Evolutionary conservation across 2,888 invertebrate genomes (phyloP).

Genomic region (Euproctis similis): DNA sequence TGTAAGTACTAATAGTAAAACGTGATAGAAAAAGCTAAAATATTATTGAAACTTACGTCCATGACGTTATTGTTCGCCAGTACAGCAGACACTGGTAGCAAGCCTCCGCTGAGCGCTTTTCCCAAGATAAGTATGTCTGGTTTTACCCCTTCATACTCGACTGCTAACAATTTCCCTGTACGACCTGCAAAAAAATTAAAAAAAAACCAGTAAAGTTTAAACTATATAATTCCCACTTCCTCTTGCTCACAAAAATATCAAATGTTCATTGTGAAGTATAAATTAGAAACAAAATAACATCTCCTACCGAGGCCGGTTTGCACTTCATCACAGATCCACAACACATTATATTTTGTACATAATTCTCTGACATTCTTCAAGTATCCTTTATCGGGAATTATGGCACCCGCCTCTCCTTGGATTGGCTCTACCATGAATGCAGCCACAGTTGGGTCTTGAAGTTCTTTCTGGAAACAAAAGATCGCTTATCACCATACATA

Average conservation of each 20-base stretch:
- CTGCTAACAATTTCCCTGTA: slow-evolving; percentile 90
- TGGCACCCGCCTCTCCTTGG: slow-evolving; percentile 97
- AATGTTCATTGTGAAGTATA: too few species aligned
- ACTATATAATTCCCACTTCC: too few species aligned
- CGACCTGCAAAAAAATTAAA: too few species aligned
- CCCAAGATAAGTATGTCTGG: slow-evolving; percentile 95
- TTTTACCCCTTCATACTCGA: slow-evolving; percentile 89
- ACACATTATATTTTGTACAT: slow-evolving; percentile 91
- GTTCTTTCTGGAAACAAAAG: slow-evolving; percentile 47
- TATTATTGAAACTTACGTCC: slow-evolving; percentile 62
- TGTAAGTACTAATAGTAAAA: too few species aligned
- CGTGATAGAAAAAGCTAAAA: too few species aligned
- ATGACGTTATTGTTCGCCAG: slow-evolving; percentile 89
- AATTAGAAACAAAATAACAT: too few species aligned
- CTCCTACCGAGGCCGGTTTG: slow-evolving; percentile 87
- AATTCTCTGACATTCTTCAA: slow-evolving; percentile 86
- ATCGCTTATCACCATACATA: neutral
- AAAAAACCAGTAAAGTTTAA: too few species aligned
- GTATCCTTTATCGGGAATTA: slow-evolving; percentile 91
- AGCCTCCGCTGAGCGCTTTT: slow-evolving; percentile 95
- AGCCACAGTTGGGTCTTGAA: slow-evolving; percentile 88
- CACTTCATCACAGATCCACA: slow-evolving; percentile 97
- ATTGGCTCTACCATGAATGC: slow-evolving; percentile 99
- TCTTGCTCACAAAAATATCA: too few species aligned
- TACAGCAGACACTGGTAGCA: slow-evolving; percentile 92